Base-by-base conservation (phyloP, 2,797 vertebrate genomes). In the Gymnothorax javanicus region DNA sequence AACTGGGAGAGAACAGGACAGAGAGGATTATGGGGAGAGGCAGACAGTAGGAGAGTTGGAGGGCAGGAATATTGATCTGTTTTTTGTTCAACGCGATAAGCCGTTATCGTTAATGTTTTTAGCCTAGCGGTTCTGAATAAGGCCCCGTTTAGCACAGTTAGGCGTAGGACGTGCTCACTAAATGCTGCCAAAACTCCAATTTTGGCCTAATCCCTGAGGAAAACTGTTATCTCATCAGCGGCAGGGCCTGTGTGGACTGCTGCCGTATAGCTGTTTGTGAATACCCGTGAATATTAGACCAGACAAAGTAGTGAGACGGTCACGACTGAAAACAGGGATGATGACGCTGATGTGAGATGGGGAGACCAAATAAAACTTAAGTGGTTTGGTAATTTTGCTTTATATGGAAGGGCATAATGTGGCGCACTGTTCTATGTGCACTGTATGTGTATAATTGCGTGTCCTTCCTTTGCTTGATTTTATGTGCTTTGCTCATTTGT, bases 11-110 rank as follows among this genome's bases (percentile, higher is more conserved):
- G 25, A 75, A 11, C 4, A 13, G 25, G 64, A 25, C 33, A 62
- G 4, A 9, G 52, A 60, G 33, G 5, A 23, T 25, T 12, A 57
- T 6, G 82, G 58, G 86, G 7, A 85, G 3, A 83, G 60, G 2
- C 20, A 73, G 83, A 59, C 58, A 59, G 67, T 3, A 12, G 8
- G 25, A 71, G n/a, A 27, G 25, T 4, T 13, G 7, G 71, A 75
- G 71, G 75, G 50, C 75, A 79, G 75, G 50, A 54, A 79, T 79
- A 52, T 79, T 79, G 75, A 79, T 79, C 43, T 52, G 43, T 50
- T 79, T 52, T 54, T 79, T 54, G 75, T n/a, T 54, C 33, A 2
- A 12, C 9, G 20, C 9, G 75, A 54, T 79, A 50, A 52, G 71
- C 9, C 11, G 75, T 79, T 79, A 77, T 7, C 33, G 33, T 77